A percentile compares a stretch with the other conserved stretches of the same genome.
These are phyloP conservation scores for Tenebrio molitor DNA, from an alignment of 1,140 invertebrate species.

Conservation along the genomic window DNA sequence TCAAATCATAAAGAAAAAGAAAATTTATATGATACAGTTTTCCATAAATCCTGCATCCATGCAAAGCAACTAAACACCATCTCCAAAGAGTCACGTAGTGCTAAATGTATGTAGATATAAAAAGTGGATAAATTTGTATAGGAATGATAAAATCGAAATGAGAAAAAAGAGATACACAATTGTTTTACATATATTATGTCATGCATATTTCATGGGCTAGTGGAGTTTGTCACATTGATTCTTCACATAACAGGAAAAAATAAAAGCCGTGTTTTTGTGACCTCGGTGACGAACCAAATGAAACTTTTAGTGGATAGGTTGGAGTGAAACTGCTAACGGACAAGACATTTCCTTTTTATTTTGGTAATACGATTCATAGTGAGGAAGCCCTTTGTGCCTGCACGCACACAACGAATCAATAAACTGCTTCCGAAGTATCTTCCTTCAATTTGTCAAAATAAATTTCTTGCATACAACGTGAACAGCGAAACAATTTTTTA, in stretches of 20 bases:
- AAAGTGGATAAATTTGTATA: constrained; percentile 4
- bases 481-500: no score
- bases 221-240: constrained; percentile 4
- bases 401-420: background rate
- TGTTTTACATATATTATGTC: constrained; percentile 12
- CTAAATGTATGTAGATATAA: constrained; percentile 4
- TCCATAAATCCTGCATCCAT: constrained; percentile 13
- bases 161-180: constrained; percentile 7
- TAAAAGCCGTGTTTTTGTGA: background rate
- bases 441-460: background rate
- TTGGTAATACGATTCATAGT: background rate
- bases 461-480: background rate
- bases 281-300: background rate
- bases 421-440: background rate
- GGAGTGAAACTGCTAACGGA: background rate
- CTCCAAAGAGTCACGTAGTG: no score
- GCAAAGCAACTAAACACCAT: constrained; percentile 23
- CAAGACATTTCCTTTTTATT: background rate
- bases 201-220: constrained; percentile 26
- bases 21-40: constrained; percentile 10
- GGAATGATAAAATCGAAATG: constrained; percentile 23
- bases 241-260: background rate
- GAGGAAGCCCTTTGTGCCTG: background rate
- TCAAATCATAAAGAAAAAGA: constrained; percentile 2
- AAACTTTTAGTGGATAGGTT: background rate